Base-by-base conservation (phyloP, 2,888 invertebrate species). In the Ichneumoninae sp. region DNA sequence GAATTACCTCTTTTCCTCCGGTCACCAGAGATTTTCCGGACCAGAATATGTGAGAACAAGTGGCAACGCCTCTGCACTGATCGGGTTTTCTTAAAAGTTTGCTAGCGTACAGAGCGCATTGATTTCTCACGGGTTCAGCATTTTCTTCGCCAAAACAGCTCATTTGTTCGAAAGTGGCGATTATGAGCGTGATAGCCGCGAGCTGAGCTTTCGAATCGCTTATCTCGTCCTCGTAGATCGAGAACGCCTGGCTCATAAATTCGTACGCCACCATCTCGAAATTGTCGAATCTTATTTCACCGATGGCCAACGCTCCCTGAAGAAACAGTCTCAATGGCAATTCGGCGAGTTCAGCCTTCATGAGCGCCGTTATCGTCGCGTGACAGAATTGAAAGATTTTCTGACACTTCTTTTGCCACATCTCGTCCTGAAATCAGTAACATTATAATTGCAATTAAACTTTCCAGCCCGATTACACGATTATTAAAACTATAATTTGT, bases 371-470 rank as follows among this genome's bases (percentile, higher is more conserved):
- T 90, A 99, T 98, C 0, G 99, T 99, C 90, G 98, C 97, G 93
- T 99, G 99, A 92, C 98, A 99, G 94, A 99, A 99, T 94, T 99
- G 98, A 95, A 99, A 98, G 88, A 99, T 98, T 94, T 99, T 99
- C 93, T 98, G 97, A 91, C 99, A 98, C 93, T 99, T 99, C 94
- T 98, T 99, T 94, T 99, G 98, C 99, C 99, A 99, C 95, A 98
- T 98, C 77, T 98, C 98, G 93, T 99, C 99, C 96, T 97, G 90
- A 13, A 63, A 63, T n/a, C 3, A 1, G 94, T 40, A 93, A 52
- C 76, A 79, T 68, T 85, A 3, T 6, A 2, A 16, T 66, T 40
- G 5, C 47, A 47, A 63, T 22, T 71, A 74, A 77, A 6, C 65
- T 13, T n/a, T 57, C 68, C 74, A 47, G 8, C 8, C 13, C 3